Evolutionary conservation across 2,113 vertebrate genomes (phyloP).

Genomic region (Pollachius pollachius): DNA sequence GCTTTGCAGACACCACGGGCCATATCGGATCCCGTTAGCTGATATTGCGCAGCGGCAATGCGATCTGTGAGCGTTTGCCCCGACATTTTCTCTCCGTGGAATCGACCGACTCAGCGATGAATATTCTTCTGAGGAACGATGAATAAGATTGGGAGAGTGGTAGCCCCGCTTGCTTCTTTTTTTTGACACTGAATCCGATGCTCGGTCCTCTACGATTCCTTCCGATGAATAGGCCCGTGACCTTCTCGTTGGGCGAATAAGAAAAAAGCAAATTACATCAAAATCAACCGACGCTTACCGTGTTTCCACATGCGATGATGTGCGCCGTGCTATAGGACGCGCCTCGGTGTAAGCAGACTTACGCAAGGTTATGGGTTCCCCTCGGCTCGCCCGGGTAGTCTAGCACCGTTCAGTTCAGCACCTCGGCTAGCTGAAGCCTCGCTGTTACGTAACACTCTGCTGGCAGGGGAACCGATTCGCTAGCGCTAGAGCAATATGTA

Average conservation of each 20-base stretch:
- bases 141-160: constrained; percentile 15
- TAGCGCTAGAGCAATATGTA: constrained; percentile 24
- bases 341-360: constrained; percentile 47
- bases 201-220: constrained; percentile 22
- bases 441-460: constrained; percentile 65
- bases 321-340: constrained; percentile 30
- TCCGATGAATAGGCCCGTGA: constrained; percentile 52
- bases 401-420: constrained; percentile 58
- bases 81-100: constrained; percentile 86
- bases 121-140: constrained; percentile 24
- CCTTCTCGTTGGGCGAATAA: constrained; percentile 59
- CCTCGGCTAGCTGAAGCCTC: constrained; percentile 67
- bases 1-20: constrained; percentile 96
- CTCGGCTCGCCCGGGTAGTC: constrained; percentile 47
- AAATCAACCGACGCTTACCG: neutral
- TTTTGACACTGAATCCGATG: constrained; percentile 17
- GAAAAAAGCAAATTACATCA: constrained; percentile 26
- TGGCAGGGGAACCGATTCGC: constrained; percentile 31
- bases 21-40: constrained; percentile 94
- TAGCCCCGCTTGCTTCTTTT: neutral
- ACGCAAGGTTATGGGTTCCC: constrained; percentile 58
- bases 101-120: constrained; percentile 50
- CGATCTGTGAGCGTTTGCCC: constrained; percentile 97
- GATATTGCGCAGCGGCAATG: constrained; percentile 97
- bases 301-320: constrained; percentile 12